Evolutionary conservation across 2,888 invertebrate species (phyloP), one percentile per base, ranked within the genome.

Genomic region (Acanthococcus lagerstroemiae): DNA sequence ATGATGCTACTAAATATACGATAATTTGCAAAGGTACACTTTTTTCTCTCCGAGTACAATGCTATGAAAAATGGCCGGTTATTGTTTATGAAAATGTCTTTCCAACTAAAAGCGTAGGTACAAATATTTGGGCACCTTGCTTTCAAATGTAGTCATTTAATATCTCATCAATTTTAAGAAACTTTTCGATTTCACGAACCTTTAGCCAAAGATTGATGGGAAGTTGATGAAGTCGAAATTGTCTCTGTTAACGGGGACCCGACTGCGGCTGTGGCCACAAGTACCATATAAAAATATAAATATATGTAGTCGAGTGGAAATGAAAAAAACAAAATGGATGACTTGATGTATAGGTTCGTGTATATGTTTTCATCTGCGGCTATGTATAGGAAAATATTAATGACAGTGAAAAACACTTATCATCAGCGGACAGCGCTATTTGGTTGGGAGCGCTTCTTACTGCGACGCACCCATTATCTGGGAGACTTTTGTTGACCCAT

Each of bases 41-140:
- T 15, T 19, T 54, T 54, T 54, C 9, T 24, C 54, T 54, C 9
- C 54, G 15, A 19, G 22, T 2, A 54, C n/a, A n/a, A n/a, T n/a
- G n/a, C n/a, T n/a, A n/a, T n/a, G n/a, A n/a, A n/a, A n/a, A n/a
- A 19, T 22, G 15, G 9, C 7, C 25, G 24, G 15, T 54, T 24
- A 22, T 15, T 54, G 24, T 60, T 60, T 60, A 46, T 27, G 50
- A 46, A 60, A 50, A 60, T 60, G 60, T 60, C 48, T 60, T 27
- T 60, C 19, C 26, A 50, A 60, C 44, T 27, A 25, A 60, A 60
- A 25, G 48, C 60, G 48, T 58, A 26, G 60, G 48, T 60, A 60
- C 50, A 60, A 60, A 60, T 60, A 60, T 60, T 60, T 60, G 60
- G 50, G 60, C 50, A 60, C 48, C 50, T 50, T 26, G 26, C 50